Evolutionary conservation across 1,140 invertebrate species (phyloP).

Genomic region (Hylaeus anthracinus): DNA sequence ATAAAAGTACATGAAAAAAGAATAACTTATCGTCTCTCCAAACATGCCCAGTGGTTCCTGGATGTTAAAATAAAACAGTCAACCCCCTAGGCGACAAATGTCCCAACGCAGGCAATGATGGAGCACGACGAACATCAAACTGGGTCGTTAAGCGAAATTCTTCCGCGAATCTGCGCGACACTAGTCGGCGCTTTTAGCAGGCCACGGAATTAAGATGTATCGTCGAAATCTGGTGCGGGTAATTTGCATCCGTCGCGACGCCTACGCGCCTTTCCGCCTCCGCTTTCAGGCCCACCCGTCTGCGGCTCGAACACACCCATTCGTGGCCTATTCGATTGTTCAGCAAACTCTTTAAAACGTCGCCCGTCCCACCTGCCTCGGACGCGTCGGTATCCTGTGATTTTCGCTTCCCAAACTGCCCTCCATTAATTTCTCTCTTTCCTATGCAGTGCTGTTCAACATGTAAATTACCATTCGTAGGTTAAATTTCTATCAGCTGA

Average conservation of each 20-base stretch:
- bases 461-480: background rate
- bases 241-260: slow-evolving; percentile 79
- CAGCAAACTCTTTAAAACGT: slow-evolving; percentile 52
- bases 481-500: background rate
- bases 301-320: slow-evolving; percentile 61
- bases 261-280: slow-evolving; percentile 75
- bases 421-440: background rate
- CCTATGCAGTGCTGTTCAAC: background rate
- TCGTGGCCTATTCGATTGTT: slow-evolving; percentile 57
- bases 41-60: background rate
- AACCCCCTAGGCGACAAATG: background rate
- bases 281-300: slow-evolving; percentile 72
- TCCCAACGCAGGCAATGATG: slow-evolving; percentile 44
- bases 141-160: slow-evolving; percentile 23
- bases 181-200: slow-evolving; percentile 68
- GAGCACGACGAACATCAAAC: slow-evolving; percentile 8
- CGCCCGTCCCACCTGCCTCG: background rate
- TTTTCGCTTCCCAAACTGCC: slow-evolving; percentile 21
- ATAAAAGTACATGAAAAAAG: too few species aligned
- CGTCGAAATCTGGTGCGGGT: slow-evolving; percentile 77
- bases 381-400: background rate
- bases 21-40: background rate
- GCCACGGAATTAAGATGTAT: slow-evolving; percentile 80
- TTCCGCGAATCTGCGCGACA: slow-evolving; percentile 44
- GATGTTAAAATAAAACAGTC: background rate